A percentile compares a stretch with the other conserved stretches of the same genome.
phyloP scores from a whole-genome alignment of 2,113 vertebrate genomes.

The Grus americana region DNA sequence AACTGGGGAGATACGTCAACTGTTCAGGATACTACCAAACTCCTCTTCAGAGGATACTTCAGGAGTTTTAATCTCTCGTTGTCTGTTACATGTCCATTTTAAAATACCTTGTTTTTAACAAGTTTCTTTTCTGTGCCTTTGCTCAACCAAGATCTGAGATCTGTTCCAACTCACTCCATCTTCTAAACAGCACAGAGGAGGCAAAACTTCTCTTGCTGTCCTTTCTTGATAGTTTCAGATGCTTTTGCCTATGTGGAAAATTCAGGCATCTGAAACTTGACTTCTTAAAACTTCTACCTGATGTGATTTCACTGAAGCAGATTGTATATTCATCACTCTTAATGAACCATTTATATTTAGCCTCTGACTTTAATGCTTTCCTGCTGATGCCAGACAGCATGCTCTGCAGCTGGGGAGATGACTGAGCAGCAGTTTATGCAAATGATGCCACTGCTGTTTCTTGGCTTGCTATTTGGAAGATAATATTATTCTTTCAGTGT shows the following conservation, averaged over 20 bases:
- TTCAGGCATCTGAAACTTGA: constrained; percentile 3
- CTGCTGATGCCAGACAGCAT: constrained; percentile 5
- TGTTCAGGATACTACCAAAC: background rate
- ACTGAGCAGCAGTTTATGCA: constrained; percentile 4
- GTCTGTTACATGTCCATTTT: background rate
- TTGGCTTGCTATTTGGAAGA: constrained; percentile 8
- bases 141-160: background rate
- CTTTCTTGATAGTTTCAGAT: background rate
- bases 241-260: background rate
- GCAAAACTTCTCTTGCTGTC: background rate
- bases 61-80: background rate
- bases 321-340: constrained; percentile 38
- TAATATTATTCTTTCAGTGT: background rate
- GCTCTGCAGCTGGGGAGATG: constrained; percentile 32
- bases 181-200: background rate
- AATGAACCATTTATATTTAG: constrained; percentile 56
- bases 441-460: constrained; percentile 32
- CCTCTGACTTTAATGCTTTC: constrained; percentile 40
- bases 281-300: constrained; percentile 27
- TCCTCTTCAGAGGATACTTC: background rate
- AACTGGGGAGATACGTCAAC: background rate
- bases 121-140: background rate
- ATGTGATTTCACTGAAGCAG: constrained; percentile 36
- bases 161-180: background rate
- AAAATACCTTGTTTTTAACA: background rate